Evolutionary conservation across 2,113 vertebrate genomes (phyloP), one percentile per base, ranked within the genome.

Genomic region (Pteruthius melanotis): DNA sequence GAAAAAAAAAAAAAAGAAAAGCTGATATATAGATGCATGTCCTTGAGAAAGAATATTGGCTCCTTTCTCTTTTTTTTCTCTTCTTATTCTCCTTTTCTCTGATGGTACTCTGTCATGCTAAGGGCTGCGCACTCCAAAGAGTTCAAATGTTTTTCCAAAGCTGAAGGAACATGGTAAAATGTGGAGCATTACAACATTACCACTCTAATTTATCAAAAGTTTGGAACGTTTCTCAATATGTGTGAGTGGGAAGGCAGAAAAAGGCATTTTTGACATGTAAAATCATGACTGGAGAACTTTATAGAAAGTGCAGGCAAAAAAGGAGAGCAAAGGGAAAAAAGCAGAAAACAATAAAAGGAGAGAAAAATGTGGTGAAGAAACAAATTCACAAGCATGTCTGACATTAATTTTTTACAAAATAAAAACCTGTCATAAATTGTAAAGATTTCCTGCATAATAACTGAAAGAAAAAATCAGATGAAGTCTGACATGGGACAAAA

Each of bases 201-300:
- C 24, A 33, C 20, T 68, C 52, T 50, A 78, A 83, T 90, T 83
- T 93, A 96, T 89, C 76, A 92, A 90, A 93, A 90, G 56, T 60
- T 90, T 71, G 80, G 76, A 88, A 87, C 76, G 77, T 71, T 92
- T 89, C 86, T 86, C 53, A 64, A 35, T 78, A 56, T 40, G 49
- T 78, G 60, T 53, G 72, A 87, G 76, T 54, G 45, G 49, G 64
- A 93, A 95, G 49, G 47, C 44, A 94, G 37, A 65, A 94, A 80
- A 79, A 86, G 24, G 49, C 31, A 86, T 63, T 90, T 95, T 87
- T 93, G 64, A 90, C 80, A 87, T 45, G 64, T 70, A 83, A 81
- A 86, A 72, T 94, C 74, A 69, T 81, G 65, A 77, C 8, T 65
- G 40, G 31, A 91, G 65, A 79, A 71, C 39, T 63, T 88, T 22